These are phyloP conservation scores for Orthonychiurus folsomi DNA, from an alignment of 2,888 invertebrate genomes.

Conservation along the genomic window DNA sequence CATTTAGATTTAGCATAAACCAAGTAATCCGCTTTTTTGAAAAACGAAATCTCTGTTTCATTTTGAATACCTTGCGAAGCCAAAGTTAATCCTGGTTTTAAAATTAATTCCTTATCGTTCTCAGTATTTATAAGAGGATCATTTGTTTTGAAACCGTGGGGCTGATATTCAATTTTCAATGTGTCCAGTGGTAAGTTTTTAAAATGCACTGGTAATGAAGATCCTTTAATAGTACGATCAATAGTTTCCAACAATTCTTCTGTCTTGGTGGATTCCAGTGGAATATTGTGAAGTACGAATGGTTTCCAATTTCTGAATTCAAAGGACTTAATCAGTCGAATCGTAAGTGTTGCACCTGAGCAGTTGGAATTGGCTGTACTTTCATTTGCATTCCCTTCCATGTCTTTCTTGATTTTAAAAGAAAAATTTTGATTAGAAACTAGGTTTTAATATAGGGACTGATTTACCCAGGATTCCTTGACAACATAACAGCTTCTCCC, in stretches of 20 bases:
- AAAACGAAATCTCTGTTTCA: constrained; percentile 44
- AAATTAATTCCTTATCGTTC: constrained; percentile 42
- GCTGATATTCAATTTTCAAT: constrained; percentile 43
- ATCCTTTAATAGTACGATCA: constrained; percentile 29
- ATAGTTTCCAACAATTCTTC: constrained; percentile 40
- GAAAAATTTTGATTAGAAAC: no score
- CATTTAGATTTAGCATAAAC: constrained; percentile 20
- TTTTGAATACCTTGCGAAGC: constrained; percentile 41
- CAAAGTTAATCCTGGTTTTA: constrained; percentile 38
- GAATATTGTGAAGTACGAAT: constrained; percentile 41
- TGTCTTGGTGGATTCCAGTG: constrained; percentile 31
- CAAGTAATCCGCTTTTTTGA: constrained; percentile 42
- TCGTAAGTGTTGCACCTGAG: constrained; percentile 31
- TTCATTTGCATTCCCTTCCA: not conserved
- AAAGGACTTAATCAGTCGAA: constrained; percentile 43
- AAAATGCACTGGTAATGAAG: constrained; percentile 42
- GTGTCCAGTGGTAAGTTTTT: constrained; percentile 42
- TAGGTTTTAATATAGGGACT: no score
- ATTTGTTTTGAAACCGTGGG: constrained; percentile 43
- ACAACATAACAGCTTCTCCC: no score
- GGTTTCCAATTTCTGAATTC: constrained; percentile 43
- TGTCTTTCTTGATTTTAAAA: no score
- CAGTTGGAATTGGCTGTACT: not conserved
- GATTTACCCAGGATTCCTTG: no score
- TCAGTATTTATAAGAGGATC: constrained; percentile 43